Evolutionary conservation across 2,797 vertebrate genomes (phyloP), one percentile per base, ranked within the genome.

Genomic region (Poeciliopsis turneri): DNA sequence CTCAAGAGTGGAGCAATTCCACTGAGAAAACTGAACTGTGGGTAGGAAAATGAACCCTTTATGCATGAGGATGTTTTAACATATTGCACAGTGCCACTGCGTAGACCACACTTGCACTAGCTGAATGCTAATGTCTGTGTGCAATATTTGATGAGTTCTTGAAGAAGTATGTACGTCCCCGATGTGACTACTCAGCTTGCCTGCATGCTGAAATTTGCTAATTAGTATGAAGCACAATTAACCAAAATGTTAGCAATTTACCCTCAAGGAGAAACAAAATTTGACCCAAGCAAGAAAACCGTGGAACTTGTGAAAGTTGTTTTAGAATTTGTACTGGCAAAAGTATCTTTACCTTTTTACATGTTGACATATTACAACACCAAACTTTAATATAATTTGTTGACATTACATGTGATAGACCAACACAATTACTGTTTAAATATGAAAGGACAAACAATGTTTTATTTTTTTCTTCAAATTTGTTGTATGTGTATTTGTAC

Each of bases 1-100:
- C 61, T 78, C 61, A 55, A 49, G 69, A 76, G 72, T 13, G 51
- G 41, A 76, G 41, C 16, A 75, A 83, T 78, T 83, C 74, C 77
- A 82, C 64, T 61, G 69, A 83, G 72, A 76, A 59, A 51, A 72
- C 30, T 13, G 47, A 68, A 77, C 13, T 53, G 20, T 55, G 25
- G 39, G 74, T 69, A 81, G 45, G 49, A 78, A 76, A 51, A 78
- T 41, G 75, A 66, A 78, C 46, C 51, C 15, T 77, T 71, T 28
- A 49, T 68, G 68, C 46, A 46, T 78, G 57, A 64, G 64, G 66
- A 70, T 70, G 41, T 70, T 80, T 72, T 39, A 28, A 71, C 66
- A 80, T 80, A 70, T 75, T 47, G 53, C 64, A 80, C 15, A 16
- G 41, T 41, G 55, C 51, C 46, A 66, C 51, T 75, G 41, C 36